A percentile compares a stretch with the other conserved stretches of the same genome.
Evolutionary conservation across 2,113 vertebrate species (phyloP).

Genomic region (Melanotaenia duboulayi): DNA sequence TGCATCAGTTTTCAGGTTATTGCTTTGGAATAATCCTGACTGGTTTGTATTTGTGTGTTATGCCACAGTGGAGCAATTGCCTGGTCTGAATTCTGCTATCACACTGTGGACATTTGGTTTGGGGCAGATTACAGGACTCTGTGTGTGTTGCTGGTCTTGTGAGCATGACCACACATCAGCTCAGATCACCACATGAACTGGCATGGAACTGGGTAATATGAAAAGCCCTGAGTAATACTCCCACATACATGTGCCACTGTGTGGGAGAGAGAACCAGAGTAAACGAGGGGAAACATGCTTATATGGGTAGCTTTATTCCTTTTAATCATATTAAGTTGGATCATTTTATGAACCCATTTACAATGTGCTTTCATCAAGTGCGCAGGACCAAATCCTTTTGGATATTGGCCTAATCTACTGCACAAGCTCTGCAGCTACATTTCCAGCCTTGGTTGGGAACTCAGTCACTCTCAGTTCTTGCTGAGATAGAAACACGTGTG

Average conservation of each 20-base stretch:
- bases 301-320: slow-evolving; percentile 57
- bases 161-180: slow-evolving; percentile 59
- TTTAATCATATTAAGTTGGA: slow-evolving; percentile 76
- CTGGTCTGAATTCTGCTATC: slow-evolving; percentile 33
- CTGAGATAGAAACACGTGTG: slow-evolving; percentile 47
- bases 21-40: slow-evolving; percentile 3
- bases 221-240: slow-evolving; percentile 9
- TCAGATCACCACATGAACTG: slow-evolving; percentile 49
- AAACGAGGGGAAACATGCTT: background rate
- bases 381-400: slow-evolving; percentile 73
- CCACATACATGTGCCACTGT: background rate
- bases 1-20: slow-evolving; percentile 24
- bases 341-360: slow-evolving; percentile 75
- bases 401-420: slow-evolving; percentile 72
- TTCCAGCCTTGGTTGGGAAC: slow-evolving; percentile 55
- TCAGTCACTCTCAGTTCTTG: slow-evolving; percentile 30
- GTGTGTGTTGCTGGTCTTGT: slow-evolving; percentile 32
- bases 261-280: background rate
- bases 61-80: slow-evolving; percentile 31
- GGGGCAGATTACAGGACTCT: slow-evolving; percentile 50
- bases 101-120: slow-evolving; percentile 53
- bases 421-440: slow-evolving; percentile 60
- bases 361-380: slow-evolving; percentile 67
- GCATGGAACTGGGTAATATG: slow-evolving; percentile 31
- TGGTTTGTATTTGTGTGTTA: slow-evolving; percentile 27